Conservation (phyloP, 2,797 vertebrate genomes). For the Takifugu ocellatus region DNA sequence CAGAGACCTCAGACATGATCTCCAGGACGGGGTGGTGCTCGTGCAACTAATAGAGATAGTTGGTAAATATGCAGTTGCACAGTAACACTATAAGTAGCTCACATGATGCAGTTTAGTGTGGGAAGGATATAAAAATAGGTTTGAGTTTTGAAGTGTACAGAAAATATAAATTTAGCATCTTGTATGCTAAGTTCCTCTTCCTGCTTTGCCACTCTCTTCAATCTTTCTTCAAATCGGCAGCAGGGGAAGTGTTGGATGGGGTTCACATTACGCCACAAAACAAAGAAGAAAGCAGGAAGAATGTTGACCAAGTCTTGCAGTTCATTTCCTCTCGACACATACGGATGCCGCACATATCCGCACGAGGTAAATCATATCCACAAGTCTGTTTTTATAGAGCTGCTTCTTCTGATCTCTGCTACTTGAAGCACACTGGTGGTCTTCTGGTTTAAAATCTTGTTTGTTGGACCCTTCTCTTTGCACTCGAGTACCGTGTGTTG, state of each 20-base stretch:
- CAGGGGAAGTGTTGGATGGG: constrained; percentile 87
- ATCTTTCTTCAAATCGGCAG: constrained; percentile 61
- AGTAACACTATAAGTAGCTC: neutral
- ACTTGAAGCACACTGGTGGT: neutral
- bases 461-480: neutral
- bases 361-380: constrained; percentile 77
- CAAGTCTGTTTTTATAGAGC: neutral
- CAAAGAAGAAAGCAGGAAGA: constrained; percentile 88
- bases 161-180: neutral
- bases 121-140: neutral
- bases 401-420: too few species aligned
- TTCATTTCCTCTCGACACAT: constrained; percentile 93
- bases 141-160: too few species aligned
- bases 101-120: neutral
- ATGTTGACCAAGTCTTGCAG: constrained; percentile 91
- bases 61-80: constrained; percentile 74
- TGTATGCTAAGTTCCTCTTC: neutral
- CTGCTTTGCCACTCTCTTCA: neutral
- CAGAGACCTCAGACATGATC: constrained; percentile 86
- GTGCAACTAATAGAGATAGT: constrained; percentile 92
- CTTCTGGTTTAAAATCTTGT: neutral
- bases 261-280: constrained; percentile 78
- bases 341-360: constrained; percentile 93
- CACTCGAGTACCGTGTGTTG: neutral
- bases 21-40: constrained; percentile 89